Evolutionary conservation across 2,113 vertebrate genomes (phyloP).

Genomic region (Xenopus laevis): DNA sequence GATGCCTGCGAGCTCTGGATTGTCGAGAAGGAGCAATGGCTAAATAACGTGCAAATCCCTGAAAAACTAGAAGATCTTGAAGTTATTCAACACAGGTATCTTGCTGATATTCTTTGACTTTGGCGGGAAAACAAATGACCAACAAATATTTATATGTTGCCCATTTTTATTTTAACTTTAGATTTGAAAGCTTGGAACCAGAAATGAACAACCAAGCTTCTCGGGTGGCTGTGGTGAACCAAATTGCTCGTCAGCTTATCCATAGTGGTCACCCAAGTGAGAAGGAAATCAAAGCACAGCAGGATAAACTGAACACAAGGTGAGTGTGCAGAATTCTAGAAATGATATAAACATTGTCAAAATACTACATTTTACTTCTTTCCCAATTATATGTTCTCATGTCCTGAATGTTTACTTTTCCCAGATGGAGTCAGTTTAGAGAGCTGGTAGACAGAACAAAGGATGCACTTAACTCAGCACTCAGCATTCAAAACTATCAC

Average conservation of each 20-base stretch:
- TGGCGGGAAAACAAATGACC: too few relatives aligned
- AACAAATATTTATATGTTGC: not conserved
- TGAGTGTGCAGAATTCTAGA: constrained; percentile 43
- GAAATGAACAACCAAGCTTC: constrained; percentile 98
- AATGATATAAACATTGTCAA: too few relatives aligned
- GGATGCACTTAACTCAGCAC: constrained; percentile 86
- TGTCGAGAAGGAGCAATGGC: constrained; percentile 96
- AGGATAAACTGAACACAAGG: constrained; percentile 97
- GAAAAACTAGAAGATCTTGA: constrained; percentile 97
- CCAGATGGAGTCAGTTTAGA: constrained; percentile 95
- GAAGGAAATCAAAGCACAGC: constrained; percentile 92
- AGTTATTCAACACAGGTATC: constrained; percentile 93
- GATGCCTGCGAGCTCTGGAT: constrained; percentile 93
- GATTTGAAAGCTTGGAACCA: constrained; percentile 94
- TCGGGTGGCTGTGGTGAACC: constrained; percentile 93
- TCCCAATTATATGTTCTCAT: too few relatives aligned
- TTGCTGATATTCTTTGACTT: not conserved
- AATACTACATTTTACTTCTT: too few relatives aligned
- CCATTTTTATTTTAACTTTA: constrained; percentile 49
- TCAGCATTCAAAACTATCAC: constrained; percentile 98
- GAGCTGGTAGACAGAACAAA: constrained; percentile 96
- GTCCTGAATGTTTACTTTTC: too few relatives aligned
- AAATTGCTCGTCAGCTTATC: constrained; percentile 91
- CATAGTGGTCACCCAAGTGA: constrained; percentile 92
- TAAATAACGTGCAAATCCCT: constrained; percentile 92